phyloP scores from a whole-genome alignment of 2,888 invertebrate species.

The Oligia fasciuncula region DNA sequence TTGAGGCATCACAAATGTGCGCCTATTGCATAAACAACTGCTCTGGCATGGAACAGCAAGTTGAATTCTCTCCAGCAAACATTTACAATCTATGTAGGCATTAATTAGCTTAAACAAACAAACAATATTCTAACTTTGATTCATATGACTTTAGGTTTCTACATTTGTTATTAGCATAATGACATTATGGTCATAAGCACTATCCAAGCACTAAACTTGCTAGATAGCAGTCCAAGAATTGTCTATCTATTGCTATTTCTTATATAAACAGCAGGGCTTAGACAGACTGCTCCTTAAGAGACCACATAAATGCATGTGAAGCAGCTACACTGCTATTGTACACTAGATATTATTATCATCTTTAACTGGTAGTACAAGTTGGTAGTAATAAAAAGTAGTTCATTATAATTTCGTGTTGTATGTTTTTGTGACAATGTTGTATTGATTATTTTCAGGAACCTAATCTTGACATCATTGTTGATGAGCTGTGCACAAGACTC shows the following conservation, averaged over 20 bases:
- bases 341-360: slow-evolving; percentile 17
- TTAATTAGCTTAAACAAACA: background rate
- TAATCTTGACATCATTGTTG: slow-evolving; percentile 95
- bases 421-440: slow-evolving; percentile 19
- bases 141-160: too few species aligned
- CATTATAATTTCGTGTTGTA: background rate
- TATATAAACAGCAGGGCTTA: background rate
- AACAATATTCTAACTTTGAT: background rate
- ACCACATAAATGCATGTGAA: slow-evolving; percentile 15
- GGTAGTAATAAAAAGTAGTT: slow-evolving; percentile 11
- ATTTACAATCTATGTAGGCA: too few species aligned
- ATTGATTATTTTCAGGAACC: slow-evolving; percentile 91
- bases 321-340: slow-evolving; percentile 25
- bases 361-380: slow-evolving; percentile 9
- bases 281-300: background rate
- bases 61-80: too few species aligned
- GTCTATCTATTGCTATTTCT: background rate
- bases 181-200: background rate
- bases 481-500: slow-evolving; percentile 94
- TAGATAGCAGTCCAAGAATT: background rate
- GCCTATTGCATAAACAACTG: too few species aligned
- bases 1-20: too few species aligned
- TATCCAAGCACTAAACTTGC: background rate
- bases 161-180: too few species aligned
- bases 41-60: too few species aligned